These are phyloP conservation scores for Lasioglossum albipes DNA, from an alignment of 1,140 invertebrate genomes.

Conservation along the genomic window DNA sequence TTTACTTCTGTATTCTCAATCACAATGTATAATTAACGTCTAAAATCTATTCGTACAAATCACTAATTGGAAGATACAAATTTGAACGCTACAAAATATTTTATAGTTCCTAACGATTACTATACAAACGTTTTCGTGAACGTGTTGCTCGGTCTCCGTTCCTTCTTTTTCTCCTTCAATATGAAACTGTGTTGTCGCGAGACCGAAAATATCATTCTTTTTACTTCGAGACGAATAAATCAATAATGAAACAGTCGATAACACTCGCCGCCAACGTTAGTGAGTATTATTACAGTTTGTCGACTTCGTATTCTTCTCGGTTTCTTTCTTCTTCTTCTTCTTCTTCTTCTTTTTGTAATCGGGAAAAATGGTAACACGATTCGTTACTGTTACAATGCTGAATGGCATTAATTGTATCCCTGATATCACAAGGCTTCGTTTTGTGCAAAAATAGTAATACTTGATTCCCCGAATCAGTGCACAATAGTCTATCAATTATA, in stretches of 20 bases:
- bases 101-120: slow-evolving; percentile 30
- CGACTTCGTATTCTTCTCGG: neutral
- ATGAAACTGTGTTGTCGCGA: slow-evolving; percentile 1
- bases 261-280: slow-evolving; percentile 9
- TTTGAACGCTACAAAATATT: slow-evolving; percentile 55
- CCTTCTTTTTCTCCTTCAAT: slow-evolving; percentile 2
- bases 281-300: slow-evolving; percentile 44
- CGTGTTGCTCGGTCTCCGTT: slow-evolving; percentile 10
- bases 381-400: slow-evolving; percentile 36
- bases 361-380: slow-evolving; percentile 43
- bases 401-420: slow-evolving; percentile 49
- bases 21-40: slow-evolving; percentile 39
- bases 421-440: slow-evolving; percentile 63
- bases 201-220: slow-evolving; percentile 7
- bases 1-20: slow-evolving; percentile 35
- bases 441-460: slow-evolving; percentile 67
- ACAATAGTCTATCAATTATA: slow-evolving; percentile 51
- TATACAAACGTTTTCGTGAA: slow-evolving; percentile 40
- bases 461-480: slow-evolving; percentile 51
- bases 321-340: too few relatives aligned
- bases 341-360: slow-evolving; percentile 7
- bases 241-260: slow-evolving; percentile 6
- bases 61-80: slow-evolving; percentile 38
- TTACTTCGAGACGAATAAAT: neutral
- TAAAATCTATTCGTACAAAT: slow-evolving; percentile 45